A percentile compares a stretch with the other conserved stretches of the same genome.
These are phyloP conservation scores for Camponotus vicinus DNA, from an alignment of 1,140 invertebrate genomes.

Conservation along the genomic window DNA sequence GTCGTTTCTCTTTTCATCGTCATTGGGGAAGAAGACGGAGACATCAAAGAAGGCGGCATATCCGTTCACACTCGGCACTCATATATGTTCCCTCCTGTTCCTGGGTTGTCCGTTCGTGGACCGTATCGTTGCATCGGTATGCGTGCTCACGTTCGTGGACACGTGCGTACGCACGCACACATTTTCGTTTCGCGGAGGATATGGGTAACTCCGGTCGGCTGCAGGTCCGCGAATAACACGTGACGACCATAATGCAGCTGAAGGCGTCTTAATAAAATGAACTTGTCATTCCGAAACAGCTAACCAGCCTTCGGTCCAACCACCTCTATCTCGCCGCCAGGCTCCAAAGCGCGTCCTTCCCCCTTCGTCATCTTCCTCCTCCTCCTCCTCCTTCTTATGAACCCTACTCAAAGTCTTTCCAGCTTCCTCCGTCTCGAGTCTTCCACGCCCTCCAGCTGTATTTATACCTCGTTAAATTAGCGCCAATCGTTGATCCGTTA, in stretches of 20 bases:
- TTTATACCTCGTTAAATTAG: constrained; percentile 84
- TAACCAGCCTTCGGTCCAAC: constrained; percentile 76
- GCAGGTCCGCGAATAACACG: constrained; percentile 79
- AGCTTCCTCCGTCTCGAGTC: constrained; percentile 57
- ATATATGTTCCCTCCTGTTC: constrained; percentile 75
- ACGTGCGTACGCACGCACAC: constrained; percentile 38
- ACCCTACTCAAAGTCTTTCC: constrained; percentile 73
- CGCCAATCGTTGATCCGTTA: constrained; percentile 77
- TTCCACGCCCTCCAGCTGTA: constrained; percentile 71
- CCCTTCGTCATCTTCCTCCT: constrained; percentile 38
- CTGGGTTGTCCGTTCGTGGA: constrained; percentile 63
- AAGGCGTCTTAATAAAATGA: constrained; percentile 84
- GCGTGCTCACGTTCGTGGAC: background rate
- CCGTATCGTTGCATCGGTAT: constrained; percentile 60
- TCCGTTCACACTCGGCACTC: constrained; percentile 83
- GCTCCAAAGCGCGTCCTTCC: constrained; percentile 49
- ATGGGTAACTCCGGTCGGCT: constrained; percentile 72
- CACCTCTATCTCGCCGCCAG: constrained; percentile 71
- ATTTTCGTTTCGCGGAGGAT: constrained; percentile 57
- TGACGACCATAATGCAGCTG: constrained; percentile 81
- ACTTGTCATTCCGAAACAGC: constrained; percentile 83
- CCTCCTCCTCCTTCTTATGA: constrained; percentile 35
- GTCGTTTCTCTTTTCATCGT: constrained; percentile 35
- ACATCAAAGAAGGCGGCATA: constrained; percentile 85
- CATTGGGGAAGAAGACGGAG: constrained; percentile 69